phyloP scores from a whole-genome alignment of 2,888 invertebrate genomes.

The Tuta absoluta region DNA sequence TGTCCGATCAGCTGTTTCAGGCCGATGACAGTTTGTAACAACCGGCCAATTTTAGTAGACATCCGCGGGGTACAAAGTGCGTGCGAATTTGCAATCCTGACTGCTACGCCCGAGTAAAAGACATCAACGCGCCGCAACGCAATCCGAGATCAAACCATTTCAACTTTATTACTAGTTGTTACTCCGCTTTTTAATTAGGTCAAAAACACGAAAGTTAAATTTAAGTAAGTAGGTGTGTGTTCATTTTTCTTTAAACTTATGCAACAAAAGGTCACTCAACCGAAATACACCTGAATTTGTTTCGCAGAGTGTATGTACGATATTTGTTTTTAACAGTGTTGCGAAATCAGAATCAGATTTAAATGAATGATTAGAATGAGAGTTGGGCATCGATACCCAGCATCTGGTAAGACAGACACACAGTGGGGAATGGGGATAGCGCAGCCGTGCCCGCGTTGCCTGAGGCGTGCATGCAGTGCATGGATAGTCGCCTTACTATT shows the following conservation, averaged over 20 bases:
- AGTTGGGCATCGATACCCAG: background rate
- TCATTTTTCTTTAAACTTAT: background rate
- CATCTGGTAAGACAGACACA: too few relatives aligned
- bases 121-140: constrained; percentile 14
- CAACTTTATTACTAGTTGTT: background rate
- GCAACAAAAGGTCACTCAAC: constrained; percentile 16
- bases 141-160: background rate
- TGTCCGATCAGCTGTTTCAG: too few relatives aligned
- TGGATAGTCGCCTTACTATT: too few relatives aligned
- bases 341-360: background rate
- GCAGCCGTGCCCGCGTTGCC: too few relatives aligned
- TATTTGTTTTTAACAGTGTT: background rate
- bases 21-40: too few relatives aligned
- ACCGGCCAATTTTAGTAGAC: too few relatives aligned
- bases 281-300: background rate
- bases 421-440: too few relatives aligned
- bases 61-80: too few relatives aligned
- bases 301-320: background rate
- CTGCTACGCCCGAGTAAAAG: background rate
- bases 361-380: background rate
- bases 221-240: background rate
- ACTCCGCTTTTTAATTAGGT: constrained; percentile 11
- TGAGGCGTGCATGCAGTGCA: too few relatives aligned
- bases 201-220: background rate
- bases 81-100: too few relatives aligned